Conservation (phyloP, 1,140 invertebrate genomes). For the Pissodes strobi region DNA sequence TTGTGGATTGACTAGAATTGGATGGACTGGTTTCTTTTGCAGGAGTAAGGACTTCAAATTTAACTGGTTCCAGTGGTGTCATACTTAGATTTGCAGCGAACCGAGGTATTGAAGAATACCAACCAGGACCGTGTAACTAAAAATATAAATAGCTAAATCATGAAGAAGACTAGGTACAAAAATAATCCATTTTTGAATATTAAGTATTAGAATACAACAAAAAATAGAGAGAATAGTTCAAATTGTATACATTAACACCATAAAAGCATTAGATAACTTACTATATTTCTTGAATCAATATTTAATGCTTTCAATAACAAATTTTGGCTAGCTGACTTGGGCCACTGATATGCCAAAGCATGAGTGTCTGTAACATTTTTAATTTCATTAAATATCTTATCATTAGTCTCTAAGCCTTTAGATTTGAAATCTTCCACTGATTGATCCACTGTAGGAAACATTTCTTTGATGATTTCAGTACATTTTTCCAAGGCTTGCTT, state of each 20-base stretch:
- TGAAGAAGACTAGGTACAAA: no score
- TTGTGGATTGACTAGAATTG: conserved; percentile 22
- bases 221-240: not conserved
- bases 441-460: conserved; percentile 37
- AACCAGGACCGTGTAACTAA: conserved; percentile 77
- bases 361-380: conserved; percentile 70
- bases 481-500: conserved; percentile 39
- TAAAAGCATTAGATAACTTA: conserved; percentile 59
- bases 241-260: no score
- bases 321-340: conserved; percentile 71
- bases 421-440: conserved; percentile 21
- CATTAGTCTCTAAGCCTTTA: conserved; percentile 33
- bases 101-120: conserved; percentile 75
- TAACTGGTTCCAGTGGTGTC: conserved; percentile 75
- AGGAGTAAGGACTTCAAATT: conserved; percentile 56
- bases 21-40: conserved; percentile 37
- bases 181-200: no score
- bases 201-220: no score
- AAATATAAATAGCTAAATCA: conserved; percentile 39
- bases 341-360: conserved; percentile 73
- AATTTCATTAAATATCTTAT: conserved; percentile 60
- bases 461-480: conserved; percentile 38
- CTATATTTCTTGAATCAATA: conserved; percentile 82
- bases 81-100: conserved; percentile 78
- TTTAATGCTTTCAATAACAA: conserved; percentile 70